Conservation (phyloP, 2,888 invertebrate genomes). For the Lycocerus yunnanus region DNA sequence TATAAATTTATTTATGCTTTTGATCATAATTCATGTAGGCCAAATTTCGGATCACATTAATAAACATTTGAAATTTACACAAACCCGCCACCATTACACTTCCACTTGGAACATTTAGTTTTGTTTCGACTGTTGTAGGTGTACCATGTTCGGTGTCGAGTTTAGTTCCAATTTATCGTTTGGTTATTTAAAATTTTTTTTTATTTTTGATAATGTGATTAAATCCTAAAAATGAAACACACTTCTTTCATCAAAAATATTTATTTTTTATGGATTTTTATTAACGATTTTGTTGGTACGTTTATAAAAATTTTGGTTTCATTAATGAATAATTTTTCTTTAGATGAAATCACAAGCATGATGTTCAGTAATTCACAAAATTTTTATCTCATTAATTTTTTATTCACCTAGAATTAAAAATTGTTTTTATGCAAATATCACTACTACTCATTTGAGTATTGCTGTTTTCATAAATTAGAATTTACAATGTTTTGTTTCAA, state of each 20-base stretch:
- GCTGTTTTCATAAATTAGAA: background rate
- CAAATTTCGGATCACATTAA: background rate
- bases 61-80: background rate
- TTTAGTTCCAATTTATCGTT: slow-evolving; percentile 14
- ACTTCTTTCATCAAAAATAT: slow-evolving; percentile 16
- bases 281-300: slow-evolving; percentile 13
- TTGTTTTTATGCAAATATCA: background rate
- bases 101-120: slow-evolving; percentile 3
- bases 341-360: background rate
- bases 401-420: background rate
- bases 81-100: background rate
- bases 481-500: background rate
- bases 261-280: slow-evolving; percentile 20
- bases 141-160: slow-evolving; percentile 2
- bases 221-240: slow-evolving; percentile 23
- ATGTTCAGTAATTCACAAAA: background rate
- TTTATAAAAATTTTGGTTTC: background rate
- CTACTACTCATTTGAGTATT: background rate
- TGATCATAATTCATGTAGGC: background rate
- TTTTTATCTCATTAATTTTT: background rate
- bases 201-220: slow-evolving; percentile 10
- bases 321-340: background rate
- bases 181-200: slow-evolving; percentile 4
- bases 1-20: too few relatives aligned
- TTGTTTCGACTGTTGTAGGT: slow-evolving; percentile 9